phyloP scores from a whole-genome alignment of 2,888 invertebrate genomes.

The Cheilosia pagana region DNA sequence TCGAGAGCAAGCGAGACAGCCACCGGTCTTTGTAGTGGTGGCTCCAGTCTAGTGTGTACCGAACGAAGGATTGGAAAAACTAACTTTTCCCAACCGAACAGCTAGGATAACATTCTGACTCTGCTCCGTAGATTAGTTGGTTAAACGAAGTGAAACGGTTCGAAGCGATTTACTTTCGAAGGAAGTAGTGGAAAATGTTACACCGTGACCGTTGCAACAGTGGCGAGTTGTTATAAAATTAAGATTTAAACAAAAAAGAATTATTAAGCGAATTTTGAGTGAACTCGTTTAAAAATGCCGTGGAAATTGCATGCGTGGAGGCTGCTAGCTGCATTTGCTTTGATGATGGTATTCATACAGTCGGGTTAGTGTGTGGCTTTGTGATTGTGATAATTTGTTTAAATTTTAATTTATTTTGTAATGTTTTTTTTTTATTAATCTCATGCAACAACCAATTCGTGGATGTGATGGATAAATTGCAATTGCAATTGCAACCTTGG shows the following conservation, averaged over 20 bases:
- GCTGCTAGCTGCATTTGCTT: slow-evolving; percentile 37
- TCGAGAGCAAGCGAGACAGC: slow-evolving; percentile 25
- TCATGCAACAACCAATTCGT: slow-evolving; percentile 14
- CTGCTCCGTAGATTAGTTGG: slow-evolving; percentile 60
- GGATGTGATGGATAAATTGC: slow-evolving; percentile 26
- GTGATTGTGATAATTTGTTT: slow-evolving; percentile 5
- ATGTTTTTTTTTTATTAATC: slow-evolving; percentile 34
- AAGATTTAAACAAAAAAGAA: slow-evolving; percentile 5
- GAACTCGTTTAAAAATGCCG: slow-evolving; percentile 44
- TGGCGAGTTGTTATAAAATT: slow-evolving; percentile 39
- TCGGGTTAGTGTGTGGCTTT: slow-evolving; percentile 65
- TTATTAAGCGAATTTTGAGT: neutral
- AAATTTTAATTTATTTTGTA: slow-evolving; percentile 15
- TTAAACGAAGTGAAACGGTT: slow-evolving; percentile 62
- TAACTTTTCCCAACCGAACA: slow-evolving; percentile 44
- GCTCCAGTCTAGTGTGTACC: slow-evolving; percentile 65
- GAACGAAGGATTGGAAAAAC: slow-evolving; percentile 42
- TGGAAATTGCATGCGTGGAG: slow-evolving; percentile 65
- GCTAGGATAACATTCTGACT: slow-evolving; percentile 57
- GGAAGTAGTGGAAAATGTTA: slow-evolving; percentile 20
- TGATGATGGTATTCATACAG: slow-evolving; percentile 60
- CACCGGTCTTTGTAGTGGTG: slow-evolving; percentile 58
- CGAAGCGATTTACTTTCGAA: slow-evolving; percentile 38
- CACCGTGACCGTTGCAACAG: slow-evolving; percentile 38
- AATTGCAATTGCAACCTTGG: slow-evolving; percentile 13